These are phyloP conservation scores for Zosterops japonicus DNA, from an alignment of 2,113 vertebrate genomes.

Conservation along the genomic window DNA sequence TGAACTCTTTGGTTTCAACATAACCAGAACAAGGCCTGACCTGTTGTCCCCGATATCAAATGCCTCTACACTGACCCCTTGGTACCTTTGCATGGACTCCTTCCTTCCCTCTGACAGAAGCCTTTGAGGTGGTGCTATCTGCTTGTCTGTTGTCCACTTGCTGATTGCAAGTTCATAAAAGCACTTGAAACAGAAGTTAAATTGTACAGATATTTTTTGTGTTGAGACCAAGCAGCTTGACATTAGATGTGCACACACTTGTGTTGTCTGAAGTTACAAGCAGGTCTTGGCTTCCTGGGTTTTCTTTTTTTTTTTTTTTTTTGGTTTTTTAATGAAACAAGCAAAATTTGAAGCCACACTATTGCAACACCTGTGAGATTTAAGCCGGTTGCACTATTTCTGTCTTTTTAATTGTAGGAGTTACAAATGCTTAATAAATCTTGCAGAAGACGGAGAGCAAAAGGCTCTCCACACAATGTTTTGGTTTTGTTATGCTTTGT, in stretches of 20 bases:
- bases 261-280: neutral
- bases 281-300: neutral
- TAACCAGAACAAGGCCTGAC: neutral
- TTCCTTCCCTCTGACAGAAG: neutral
- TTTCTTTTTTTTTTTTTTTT: no score
- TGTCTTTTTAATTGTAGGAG: neutral
- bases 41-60: no score
- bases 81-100: neutral
- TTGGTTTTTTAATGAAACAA: neutral
- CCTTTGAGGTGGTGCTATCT: neutral
- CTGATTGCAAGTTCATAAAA: neutral
- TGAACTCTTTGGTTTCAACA: rapidly evolving
- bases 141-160: neutral
- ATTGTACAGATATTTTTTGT: neutral
- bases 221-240: neutral
- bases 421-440: neutral
- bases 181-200: neutral
- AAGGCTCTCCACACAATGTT: neutral
- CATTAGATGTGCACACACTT: neutral
- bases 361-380: neutral
- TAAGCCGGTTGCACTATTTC: neutral
- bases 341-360: neutral
- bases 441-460: neutral
- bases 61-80: neutral
- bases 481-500: neutral